Conservation (phyloP, 2,888 invertebrate species). For the Sepiola atlantica region DNA sequence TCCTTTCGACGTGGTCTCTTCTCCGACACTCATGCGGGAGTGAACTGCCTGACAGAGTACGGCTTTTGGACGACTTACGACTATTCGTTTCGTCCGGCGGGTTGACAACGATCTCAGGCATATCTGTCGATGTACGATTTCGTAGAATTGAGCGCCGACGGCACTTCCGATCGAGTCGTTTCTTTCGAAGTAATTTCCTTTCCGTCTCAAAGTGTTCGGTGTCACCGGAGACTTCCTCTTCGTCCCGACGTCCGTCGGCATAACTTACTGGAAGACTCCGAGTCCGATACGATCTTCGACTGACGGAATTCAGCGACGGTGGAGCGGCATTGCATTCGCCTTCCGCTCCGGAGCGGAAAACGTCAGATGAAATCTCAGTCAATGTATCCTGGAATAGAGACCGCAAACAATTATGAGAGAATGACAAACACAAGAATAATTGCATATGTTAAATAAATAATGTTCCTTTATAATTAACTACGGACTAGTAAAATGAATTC, state of each 20-base stretch:
- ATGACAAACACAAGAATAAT: not conserved
- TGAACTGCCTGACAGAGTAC: conserved; percentile 34
- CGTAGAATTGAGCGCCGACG: conserved; percentile 48
- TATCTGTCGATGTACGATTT: conserved; percentile 39
- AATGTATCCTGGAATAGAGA: conserved; percentile 38
- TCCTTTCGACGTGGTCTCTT: not conserved
- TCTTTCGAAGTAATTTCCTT: conserved; percentile 55
- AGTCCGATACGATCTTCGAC: conserved; percentile 49
- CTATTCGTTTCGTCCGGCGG: conserved; percentile 35
- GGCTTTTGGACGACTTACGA: not conserved
- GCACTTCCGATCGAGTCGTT: conserved; percentile 53
- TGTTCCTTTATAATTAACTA: no score
- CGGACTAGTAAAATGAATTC: no score
- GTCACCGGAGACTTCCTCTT: conserved; percentile 54
- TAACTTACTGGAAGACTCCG: conserved; percentile 47
- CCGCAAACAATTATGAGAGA: not conserved
- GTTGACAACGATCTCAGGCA: conserved; percentile 39
- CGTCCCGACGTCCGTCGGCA: conserved; percentile 51
- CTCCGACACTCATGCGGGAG: not conserved
- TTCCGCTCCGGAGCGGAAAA: conserved; percentile 46
- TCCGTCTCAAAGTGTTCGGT: conserved; percentile 54
- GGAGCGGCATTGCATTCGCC: not conserved
- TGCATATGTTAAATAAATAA: not conserved
- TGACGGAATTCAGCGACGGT: not conserved
- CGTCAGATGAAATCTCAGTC: conserved; percentile 34